Percentiles rank a stretch among this genome's conserved stretches.
phyloP scores from a whole-genome alignment of 2,797 vertebrate genomes.

The Syngnathus acus region DNA sequence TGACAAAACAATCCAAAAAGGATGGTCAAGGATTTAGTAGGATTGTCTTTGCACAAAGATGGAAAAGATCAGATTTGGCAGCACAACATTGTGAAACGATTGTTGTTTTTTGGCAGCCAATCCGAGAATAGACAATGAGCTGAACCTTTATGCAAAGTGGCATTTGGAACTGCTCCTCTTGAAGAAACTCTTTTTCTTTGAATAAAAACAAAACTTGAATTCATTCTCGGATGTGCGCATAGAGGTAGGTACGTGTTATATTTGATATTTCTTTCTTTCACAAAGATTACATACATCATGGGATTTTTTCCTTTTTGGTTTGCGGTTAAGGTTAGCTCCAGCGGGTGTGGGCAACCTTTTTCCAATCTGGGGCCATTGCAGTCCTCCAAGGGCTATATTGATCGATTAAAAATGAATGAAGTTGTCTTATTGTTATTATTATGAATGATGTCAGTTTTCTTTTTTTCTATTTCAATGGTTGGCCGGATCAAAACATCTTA shows the following conservation, averaged over 20 bases:
- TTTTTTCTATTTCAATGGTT: not conserved
- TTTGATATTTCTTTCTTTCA: slow-evolving; percentile 1
- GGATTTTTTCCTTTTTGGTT: not conserved
- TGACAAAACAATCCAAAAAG: not conserved
- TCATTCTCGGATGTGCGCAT: not conserved
- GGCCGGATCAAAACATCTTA: not conserved
- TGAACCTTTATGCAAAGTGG: not conserved
- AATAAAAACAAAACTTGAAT: not conserved
- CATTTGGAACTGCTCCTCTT: not conserved
- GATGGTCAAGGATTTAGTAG: not conserved
- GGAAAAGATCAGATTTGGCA: not conserved
- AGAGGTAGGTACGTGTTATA: not conserved
- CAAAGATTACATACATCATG: not conserved
- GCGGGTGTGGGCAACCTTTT: not conserved
- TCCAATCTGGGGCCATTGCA: not conserved
- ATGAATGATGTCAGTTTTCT: not conserved
- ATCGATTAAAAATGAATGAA: not conserved
- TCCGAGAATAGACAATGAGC: slow-evolving; percentile 7
- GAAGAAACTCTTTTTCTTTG: not conserved
- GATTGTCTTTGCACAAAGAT: not conserved
- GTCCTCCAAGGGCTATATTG: not conserved
- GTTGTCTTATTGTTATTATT: not conserved
- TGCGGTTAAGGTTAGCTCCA: not conserved
- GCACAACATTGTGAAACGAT: no score
- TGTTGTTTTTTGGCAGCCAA: not conserved